These are phyloP conservation scores for Xerus inauris DNA, from an alignment of 2,113 vertebrate species.

Conservation along the genomic window DNA sequence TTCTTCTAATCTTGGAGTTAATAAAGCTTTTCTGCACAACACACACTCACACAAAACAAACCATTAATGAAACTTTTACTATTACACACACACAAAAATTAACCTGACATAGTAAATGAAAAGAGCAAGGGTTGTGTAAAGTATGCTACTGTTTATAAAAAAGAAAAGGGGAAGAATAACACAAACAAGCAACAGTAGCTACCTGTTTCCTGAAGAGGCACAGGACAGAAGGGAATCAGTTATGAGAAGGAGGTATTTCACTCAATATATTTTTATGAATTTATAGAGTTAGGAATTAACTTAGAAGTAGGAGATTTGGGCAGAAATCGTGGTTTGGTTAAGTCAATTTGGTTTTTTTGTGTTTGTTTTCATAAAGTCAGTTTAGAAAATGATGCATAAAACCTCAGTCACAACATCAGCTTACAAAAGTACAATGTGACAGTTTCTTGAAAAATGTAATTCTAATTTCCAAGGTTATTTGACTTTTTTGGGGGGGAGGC, in stretches of 20 bases:
- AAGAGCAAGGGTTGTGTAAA: neutral
- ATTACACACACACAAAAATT: neutral
- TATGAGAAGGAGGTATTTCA: neutral
- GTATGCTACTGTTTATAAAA: neutral
- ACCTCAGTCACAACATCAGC: neutral
- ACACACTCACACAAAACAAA: neutral
- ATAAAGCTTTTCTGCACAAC: neutral
- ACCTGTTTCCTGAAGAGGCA: neutral
- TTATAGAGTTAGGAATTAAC: slow-evolving; percentile 13
- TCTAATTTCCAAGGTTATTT: slow-evolving; percentile 29
- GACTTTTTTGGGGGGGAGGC: neutral
- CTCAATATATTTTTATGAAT: neutral
- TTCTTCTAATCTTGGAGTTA: neutral
- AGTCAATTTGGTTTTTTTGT: neutral
- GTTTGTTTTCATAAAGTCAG: neutral
- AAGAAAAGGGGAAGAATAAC: neutral
- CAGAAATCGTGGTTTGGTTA: neutral
- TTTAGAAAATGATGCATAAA: neutral
- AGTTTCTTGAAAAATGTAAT: neutral
- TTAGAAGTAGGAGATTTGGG: neutral
- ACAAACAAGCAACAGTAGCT: neutral
- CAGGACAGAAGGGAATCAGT: neutral
- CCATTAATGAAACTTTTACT: neutral
- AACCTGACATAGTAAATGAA: neutral
- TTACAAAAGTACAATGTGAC: neutral